These are phyloP conservation scores for Rhabdomys dilectus DNA, from an alignment of 2,113 vertebrate species.

Conservation along the genomic window DNA sequence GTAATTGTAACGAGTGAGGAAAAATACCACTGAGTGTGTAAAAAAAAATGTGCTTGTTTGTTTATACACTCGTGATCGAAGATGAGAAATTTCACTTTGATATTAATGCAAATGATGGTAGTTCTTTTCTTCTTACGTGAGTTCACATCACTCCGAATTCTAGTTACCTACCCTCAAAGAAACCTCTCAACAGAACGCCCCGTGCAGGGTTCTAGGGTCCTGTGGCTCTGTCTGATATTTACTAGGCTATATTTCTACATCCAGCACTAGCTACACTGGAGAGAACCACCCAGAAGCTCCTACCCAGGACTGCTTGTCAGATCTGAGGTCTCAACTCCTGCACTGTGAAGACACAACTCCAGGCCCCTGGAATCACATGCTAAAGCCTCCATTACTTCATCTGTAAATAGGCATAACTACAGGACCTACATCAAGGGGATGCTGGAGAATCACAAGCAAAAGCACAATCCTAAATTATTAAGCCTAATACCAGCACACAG, in stretches of 20 bases:
- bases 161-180: background rate
- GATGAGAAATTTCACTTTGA: no score
- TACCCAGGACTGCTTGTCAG: background rate
- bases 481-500: background rate
- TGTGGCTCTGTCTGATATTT: background rate
- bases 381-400: background rate
- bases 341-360: background rate
- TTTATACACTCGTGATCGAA: rapidly evolving
- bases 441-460: background rate
- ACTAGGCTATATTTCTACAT: background rate
- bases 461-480: no score
- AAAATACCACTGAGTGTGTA: rapidly evolving
- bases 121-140: background rate
- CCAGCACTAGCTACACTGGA: background rate
- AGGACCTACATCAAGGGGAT: background rate
- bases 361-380: background rate
- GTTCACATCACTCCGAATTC: background rate
- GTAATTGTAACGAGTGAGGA: rapidly evolving
- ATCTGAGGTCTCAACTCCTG: no score
- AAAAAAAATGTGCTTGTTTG: no score
- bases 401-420: background rate
- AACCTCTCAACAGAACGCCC: background rate
- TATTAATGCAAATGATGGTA: rapidly evolving
- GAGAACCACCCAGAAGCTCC: background rate
- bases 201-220: rapidly evolving